phyloP scores from a whole-genome alignment of 2,797 vertebrate genomes.

The Pipistrellus pygmaeus region DNA sequence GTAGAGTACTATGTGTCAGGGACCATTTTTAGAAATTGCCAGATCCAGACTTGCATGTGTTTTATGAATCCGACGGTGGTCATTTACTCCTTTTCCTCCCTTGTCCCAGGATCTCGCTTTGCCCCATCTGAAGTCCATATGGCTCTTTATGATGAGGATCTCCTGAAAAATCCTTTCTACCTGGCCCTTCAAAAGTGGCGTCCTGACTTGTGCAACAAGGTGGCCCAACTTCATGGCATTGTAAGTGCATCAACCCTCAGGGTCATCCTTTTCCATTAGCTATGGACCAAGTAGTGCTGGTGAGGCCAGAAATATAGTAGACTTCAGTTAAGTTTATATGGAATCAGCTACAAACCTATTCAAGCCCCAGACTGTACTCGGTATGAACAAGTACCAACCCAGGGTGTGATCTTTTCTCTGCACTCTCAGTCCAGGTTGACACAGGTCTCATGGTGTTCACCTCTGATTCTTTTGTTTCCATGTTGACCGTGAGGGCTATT shows the following conservation, averaged over 20 bases:
- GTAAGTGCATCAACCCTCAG: slow-evolving; percentile 88
- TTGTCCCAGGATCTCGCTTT: slow-evolving; percentile 75
- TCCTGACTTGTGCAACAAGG: slow-evolving; percentile 93
- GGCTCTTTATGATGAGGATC: slow-evolving; percentile 99
- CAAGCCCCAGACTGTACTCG: accelerated
- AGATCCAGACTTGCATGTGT: not conserved
- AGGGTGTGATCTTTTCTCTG: not conserved
- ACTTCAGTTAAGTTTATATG: not conserved
- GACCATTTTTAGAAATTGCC: not conserved
- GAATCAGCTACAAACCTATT: not conserved
- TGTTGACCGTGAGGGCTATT: not conserved
- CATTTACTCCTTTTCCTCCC: not conserved
- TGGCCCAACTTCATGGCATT: slow-evolving; percentile 94
- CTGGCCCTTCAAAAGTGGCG: slow-evolving; percentile 94
- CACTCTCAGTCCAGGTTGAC: not conserved
- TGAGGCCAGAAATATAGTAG: not conserved
- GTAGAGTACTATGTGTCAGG: not conserved
- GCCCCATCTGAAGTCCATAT: slow-evolving; percentile 91
- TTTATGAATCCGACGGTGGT: not conserved
- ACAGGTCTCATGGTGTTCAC: not conserved
- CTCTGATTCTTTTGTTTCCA: not conserved
- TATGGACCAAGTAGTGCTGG: not conserved
- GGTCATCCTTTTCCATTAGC: not conserved
- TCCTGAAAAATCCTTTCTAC: slow-evolving; percentile 98
- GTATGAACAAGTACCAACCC: not conserved